phyloP scores from a whole-genome alignment of 2,888 invertebrate species.

The Scelioninae gen. 2 region DNA sequence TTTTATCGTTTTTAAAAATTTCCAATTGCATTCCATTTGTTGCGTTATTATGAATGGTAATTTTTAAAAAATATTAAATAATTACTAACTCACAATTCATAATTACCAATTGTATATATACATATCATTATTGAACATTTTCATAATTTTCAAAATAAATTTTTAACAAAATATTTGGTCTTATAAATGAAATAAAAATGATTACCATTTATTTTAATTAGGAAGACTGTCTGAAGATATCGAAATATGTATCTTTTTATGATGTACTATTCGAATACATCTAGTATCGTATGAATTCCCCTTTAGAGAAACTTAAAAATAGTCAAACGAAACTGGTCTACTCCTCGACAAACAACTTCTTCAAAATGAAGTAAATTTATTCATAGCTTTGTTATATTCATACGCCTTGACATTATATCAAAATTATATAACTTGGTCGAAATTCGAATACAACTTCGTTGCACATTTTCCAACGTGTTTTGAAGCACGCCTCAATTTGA shows the following conservation, averaged over 20 bases:
- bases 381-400: conserved; percentile 60
- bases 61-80: too few species aligned
- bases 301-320: conserved; percentile 59
- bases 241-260: conserved; percentile 53
- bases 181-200: conserved; percentile 15
- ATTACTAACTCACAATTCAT: too few species aligned
- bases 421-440: conserved; percentile 59
- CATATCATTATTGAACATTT: too few species aligned
- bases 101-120: too few species aligned
- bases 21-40: too few species aligned
- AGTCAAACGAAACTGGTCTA: conserved; percentile 60
- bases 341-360: conserved; percentile 59
- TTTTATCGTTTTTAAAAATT: too few species aligned
- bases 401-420: conserved; percentile 58
- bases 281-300: conserved; percentile 57
- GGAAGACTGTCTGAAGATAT: conserved; percentile 50
- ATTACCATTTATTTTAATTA: conserved; percentile 53
- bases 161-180: too few species aligned
- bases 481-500: conserved; percentile 55
- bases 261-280: conserved; percentile 55
- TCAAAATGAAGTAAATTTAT: conserved; percentile 58
- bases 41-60: too few species aligned
- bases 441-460: conserved; percentile 52
- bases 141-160: too few species aligned
- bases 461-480: conserved; percentile 55